phyloP scores from a whole-genome alignment of 37 sponge, comb jelly and placozoan species.

The Agelas oroides region DNA sequence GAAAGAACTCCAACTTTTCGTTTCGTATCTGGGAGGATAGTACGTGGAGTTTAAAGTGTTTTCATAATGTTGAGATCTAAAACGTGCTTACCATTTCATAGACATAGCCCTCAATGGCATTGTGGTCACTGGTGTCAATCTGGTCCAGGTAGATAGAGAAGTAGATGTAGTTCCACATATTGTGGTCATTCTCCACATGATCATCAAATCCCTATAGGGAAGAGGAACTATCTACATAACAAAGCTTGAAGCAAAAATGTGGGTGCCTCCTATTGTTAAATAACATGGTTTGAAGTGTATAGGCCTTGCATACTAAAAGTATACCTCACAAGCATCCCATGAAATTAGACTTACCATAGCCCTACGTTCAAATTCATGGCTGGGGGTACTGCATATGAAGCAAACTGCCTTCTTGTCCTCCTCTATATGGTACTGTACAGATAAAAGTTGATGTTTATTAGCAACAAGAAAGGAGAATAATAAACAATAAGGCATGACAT shows the following conservation, averaged over 20 bases:
- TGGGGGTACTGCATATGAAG: constrained; percentile 67
- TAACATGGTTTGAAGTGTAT: not conserved
- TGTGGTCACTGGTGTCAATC: constrained; percentile 68
- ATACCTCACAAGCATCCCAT: too few species aligned
- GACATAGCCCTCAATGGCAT: constrained; percentile 64
- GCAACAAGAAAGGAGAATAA: too few species aligned
- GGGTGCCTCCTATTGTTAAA: too few species aligned
- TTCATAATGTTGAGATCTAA: too few species aligned
- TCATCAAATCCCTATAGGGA: constrained; percentile 58
- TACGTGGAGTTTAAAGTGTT: not conserved
- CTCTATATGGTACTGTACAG: constrained; percentile 55
- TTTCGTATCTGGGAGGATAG: constrained; percentile 40
- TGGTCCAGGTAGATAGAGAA: constrained; percentile 58
- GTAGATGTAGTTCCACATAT: constrained; percentile 83
- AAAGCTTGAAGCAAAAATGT: too few species aligned
- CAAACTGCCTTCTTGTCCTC: constrained; percentile 60
- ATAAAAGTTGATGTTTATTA: too few species aligned
- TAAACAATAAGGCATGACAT: too few species aligned
- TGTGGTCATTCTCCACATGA: constrained; percentile 76
- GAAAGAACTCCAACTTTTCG: constrained; percentile 62
- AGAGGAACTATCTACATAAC: too few species aligned
- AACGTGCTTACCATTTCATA: constrained; percentile 39
- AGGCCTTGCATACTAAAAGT: too few species aligned
- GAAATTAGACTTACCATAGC: constrained; percentile 46
- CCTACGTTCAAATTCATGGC: constrained; percentile 74